These are phyloP conservation scores for Nasonia oneida DNA, from an alignment of 2,888 invertebrate species.

Conservation along the genomic window DNA sequence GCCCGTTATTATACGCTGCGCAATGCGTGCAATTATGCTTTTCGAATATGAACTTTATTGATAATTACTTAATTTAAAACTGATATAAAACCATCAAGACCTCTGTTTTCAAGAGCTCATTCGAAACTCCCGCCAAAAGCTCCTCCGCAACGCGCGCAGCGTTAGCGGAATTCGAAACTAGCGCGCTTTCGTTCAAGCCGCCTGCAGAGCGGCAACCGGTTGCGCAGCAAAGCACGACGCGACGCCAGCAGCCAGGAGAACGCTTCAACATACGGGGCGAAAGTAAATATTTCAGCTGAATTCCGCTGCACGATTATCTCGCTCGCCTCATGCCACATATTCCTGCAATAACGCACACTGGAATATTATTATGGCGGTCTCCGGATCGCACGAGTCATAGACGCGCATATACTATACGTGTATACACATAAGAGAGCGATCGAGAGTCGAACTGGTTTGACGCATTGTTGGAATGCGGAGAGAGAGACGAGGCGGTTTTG, in stretches of 20 bases:
- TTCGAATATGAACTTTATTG: neutral
- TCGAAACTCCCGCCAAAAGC: neutral
- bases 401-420: neutral
- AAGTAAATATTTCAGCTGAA: constrained; percentile 49
- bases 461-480: neutral
- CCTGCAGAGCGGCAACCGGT: constrained; percentile 40
- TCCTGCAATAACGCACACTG: neutral
- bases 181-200: neutral
- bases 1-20: neutral
- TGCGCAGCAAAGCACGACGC: neutral
- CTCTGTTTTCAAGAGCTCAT: no score
- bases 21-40: neutral
- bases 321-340: constrained; percentile 20
- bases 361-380: constrained; percentile 1
- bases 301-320: constrained; percentile 32
- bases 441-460: neutral
- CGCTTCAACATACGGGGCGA: neutral
- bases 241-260: constrained; percentile 13
- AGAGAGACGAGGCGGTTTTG: neutral
- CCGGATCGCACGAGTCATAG: neutral
- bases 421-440: neutral
- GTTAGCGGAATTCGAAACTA: neutral
- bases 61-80: neutral
- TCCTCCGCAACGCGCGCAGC: neutral
- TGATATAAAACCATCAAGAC: neutral